Conservation (phyloP, 1,140 invertebrate genomes). For the Philopotamus ludificatus region DNA sequence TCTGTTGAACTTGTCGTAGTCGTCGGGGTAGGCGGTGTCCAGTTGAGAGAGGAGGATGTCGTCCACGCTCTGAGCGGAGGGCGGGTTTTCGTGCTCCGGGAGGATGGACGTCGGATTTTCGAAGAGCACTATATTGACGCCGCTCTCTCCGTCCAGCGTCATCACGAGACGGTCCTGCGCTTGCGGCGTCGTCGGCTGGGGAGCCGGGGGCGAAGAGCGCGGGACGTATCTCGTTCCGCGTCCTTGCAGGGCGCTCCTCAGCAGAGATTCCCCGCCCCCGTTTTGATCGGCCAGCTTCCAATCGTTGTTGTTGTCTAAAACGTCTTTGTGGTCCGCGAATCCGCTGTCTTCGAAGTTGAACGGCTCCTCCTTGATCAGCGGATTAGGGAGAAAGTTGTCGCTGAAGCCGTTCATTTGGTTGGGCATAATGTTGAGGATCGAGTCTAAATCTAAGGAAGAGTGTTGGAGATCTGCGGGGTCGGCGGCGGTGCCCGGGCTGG, state of each 20-base stretch:
- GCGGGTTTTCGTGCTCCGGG: conserved; percentile 57
- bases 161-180: conserved; percentile 50
- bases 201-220: conserved; percentile 48
- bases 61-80: conserved; percentile 66
- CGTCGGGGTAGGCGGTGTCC: conserved; percentile 66
- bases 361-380: conserved; percentile 59
- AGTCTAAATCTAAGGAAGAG: conserved; percentile 63
- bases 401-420: conserved; percentile 56
- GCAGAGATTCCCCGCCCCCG: conserved; percentile 67
- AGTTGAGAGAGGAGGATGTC: conserved; percentile 70
- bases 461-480: conserved; percentile 49
- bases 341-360: conserved; percentile 65
- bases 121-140: conserved; percentile 54
- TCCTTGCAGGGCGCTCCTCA: conserved; percentile 79
- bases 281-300: conserved; percentile 75
- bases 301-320: conserved; percentile 70
- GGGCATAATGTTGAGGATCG: conserved; percentile 62
- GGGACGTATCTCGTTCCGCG: conserved; percentile 62
- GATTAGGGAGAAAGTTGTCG: conserved; percentile 55
- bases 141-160: conserved; percentile 44
- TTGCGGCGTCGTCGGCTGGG: conserved; percentile 51
- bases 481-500: conserved; percentile 56
- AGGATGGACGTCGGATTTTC: conserved; percentile 50
- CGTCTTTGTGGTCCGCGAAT: conserved; percentile 64
- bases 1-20: conserved; percentile 72